Percentiles rank a stretch among this genome's conserved stretches.
These are phyloP conservation scores for Eriosoma lanigerum DNA, from an alignment of 1,140 invertebrate species.

Conservation along the genomic window DNA sequence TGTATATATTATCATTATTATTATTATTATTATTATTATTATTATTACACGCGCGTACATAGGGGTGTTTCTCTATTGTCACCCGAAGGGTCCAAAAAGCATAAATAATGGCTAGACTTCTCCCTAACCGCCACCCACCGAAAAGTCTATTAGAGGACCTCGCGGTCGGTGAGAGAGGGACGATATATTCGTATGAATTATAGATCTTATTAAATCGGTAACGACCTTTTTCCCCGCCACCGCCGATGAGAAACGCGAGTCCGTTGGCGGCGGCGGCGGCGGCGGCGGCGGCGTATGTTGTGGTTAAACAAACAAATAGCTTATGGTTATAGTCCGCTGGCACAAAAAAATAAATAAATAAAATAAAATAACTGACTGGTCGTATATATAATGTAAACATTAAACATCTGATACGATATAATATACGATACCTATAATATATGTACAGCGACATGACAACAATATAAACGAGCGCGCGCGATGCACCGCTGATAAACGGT, in stretches of 20 bases:
- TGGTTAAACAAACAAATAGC: conserved; percentile 50
- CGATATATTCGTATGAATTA: conserved; percentile 25
- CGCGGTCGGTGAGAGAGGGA: neutral
- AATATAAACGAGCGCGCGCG: neutral
- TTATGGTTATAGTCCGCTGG: neutral
- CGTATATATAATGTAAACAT: conserved; percentile 41
- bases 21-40: conserved; percentile 35
- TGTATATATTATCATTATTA: neutral
- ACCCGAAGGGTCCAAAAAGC: conserved; percentile 40
- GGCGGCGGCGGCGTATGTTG: conserved; percentile 26
- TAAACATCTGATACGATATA: conserved; percentile 27
- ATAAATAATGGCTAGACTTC: conserved; percentile 33
- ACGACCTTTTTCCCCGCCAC: conserved; percentile 35
- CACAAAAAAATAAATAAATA: neutral
- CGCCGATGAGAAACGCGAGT: too few relatives aligned
- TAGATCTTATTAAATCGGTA: conserved; percentile 52
- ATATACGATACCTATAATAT: too few relatives aligned
- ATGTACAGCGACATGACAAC: neutral
- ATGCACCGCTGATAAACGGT: neutral
- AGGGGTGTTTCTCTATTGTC: conserved; percentile 38
- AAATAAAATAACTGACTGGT: conserved; percentile 4
- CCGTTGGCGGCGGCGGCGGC: neutral
- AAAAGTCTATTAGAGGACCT: conserved; percentile 42
- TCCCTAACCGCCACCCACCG: neutral
- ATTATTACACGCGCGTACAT: neutral